A percentile compares a stretch with the other conserved stretches of the same genome.
These are phyloP conservation scores for Dasypogon diadema DNA, from an alignment of 2,888 invertebrate genomes.

Conservation along the genomic window DNA sequence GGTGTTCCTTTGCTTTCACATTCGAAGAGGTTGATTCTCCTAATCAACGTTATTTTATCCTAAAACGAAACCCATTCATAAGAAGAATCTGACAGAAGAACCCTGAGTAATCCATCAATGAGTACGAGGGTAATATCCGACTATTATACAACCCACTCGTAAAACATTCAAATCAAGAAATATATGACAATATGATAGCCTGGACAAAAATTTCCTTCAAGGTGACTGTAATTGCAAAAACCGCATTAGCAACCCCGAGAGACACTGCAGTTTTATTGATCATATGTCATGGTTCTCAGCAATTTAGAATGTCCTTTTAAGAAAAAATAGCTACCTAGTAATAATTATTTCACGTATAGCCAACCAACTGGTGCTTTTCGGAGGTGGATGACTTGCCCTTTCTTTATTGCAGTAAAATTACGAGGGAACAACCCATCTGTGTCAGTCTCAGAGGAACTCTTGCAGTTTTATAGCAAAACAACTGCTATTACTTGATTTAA, in stretches of 20 bases:
- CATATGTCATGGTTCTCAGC: neutral
- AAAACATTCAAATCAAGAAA: neutral
- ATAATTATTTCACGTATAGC: no score
- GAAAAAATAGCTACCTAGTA: no score
- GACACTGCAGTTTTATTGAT: constrained; percentile 10
- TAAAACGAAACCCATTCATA: neutral
- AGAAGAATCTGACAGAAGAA: neutral
- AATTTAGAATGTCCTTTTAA: no score
- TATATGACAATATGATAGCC: no score
- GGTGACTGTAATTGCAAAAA: neutral
- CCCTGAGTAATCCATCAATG: constrained; percentile 33
- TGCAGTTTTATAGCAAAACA: no score
- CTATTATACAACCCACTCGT: neutral
- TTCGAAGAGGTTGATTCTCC: constrained; percentile 21
- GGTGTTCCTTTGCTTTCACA: constrained; percentile 27
- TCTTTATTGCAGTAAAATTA: no score
- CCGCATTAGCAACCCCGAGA: neutral
- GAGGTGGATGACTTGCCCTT: no score
- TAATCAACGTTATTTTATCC: constrained; percentile 15
- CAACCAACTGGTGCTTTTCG: no score
- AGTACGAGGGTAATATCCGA: neutral
- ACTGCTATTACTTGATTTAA: no score
- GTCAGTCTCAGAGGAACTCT: no score
- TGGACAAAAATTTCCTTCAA: no score
- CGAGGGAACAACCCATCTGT: no score